Evolutionary conservation across 1,140 invertebrate species (phyloP), one percentile per base, ranked within the genome.

Genomic region (Laodelphax striatellus): DNA sequence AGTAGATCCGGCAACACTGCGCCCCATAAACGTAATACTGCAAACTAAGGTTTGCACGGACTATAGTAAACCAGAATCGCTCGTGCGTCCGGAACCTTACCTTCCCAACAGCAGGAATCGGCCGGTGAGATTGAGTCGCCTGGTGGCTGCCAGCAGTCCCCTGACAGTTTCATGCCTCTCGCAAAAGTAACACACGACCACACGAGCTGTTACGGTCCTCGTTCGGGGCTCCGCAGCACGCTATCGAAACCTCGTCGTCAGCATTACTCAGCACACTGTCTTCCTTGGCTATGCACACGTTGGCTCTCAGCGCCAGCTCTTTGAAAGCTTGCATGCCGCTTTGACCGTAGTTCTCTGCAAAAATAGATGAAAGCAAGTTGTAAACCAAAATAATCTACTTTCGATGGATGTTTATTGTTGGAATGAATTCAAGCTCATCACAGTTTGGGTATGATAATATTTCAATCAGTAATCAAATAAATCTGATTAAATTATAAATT

Each of bases 101-200:
- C 62, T 63, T 38, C 62, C 62, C 4, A 85, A 73, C 77, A 82
- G 85, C 66, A 81, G 72, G 66, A 83, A 83, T 64, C 80, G 74
- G 3, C 75, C 75, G 0, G 75, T 78, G 54, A 73, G 72, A 64
- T 79, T 80, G 5, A 76, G 75, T 50, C 78, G 70, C 50, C 79
- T 72, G n/a, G 77, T 76, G 1, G 80, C 80, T 55, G 75, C 72
- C 19, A 83, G 69, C 9, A 82, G 68, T 73, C 63, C 80, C 57
- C 80, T 71, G 42, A 90, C 81, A 0, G 86, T 88, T n/a, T n/a
- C 69, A 80, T 77, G 4, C 88, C 87, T n/a, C 73, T 91, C 87
- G 72, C 88, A 91, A 76, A 90, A 91, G 71, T n/a, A n/a, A n/a
- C 88, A 91, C 2, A 90, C 85, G n/a, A 89, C 82, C 5, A 89